Base-by-base conservation (phyloP, 2,888 invertebrate genomes). In the Leptopilina myrica region DNA sequence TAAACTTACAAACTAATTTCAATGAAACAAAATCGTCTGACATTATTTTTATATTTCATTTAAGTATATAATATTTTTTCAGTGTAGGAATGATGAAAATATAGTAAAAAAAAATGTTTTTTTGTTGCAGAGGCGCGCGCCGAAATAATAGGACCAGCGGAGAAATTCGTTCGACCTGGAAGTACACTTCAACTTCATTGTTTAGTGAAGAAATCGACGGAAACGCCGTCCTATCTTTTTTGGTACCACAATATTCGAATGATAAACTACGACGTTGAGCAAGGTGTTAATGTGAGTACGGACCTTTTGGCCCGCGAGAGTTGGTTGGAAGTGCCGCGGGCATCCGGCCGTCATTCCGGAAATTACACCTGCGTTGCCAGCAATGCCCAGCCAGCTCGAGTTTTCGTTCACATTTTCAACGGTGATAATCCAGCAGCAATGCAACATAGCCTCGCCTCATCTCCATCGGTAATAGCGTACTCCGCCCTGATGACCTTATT, bases 331-430 rank as follows among this genome's bases (percentile, higher is more conserved):
- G 93, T 94, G 80, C 92, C 93, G 6, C 92, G 91, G 82, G 93
- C 93, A 73, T 94, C 95, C 33, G 94, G 94, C 78, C 94, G 95
- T 43, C 97, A 97, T 89, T 96, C 97, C 12, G 97, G 97, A 11
- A 97, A 97, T 92, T 98, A 97, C 91, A 96, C 97, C 59, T 98
- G 98, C 91, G 95, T 96, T 81, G 97, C 97, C 6, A 97, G 96
- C 90, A 97, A 97, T 91, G 97, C 97, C 9, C 95, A 96, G 80
- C 96, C 97, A 6, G 97, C 97, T 84, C 96, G 96, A 91, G 96
- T 97, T 86, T 95, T 96, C 92, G 96, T 98, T 87, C 97, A 97
- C 92, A 97, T 97, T 92, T 95, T 97, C 90, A 97, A 97, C 92
- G 96, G 96, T 91, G 96, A 96, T 92, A 96, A 96, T 92, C 96